Percentiles rank a stretch among this genome's conserved stretches.
These are phyloP conservation scores for Myodes glareolus DNA, from an alignment of 2,113 vertebrate species.

Conservation along the genomic window DNA sequence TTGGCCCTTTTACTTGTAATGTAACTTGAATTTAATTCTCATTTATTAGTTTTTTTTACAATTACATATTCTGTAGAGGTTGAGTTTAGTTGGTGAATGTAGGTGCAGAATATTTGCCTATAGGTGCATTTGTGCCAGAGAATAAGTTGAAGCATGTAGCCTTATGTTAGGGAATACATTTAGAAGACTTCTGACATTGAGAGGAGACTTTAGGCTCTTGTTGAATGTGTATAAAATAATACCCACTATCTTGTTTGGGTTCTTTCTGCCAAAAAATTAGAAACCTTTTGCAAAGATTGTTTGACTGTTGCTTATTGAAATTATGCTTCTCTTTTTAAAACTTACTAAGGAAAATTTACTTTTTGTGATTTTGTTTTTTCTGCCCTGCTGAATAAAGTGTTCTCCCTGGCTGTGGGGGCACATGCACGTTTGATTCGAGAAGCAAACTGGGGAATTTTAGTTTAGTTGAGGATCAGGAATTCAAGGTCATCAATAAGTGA, in stretches of 20 bases:
- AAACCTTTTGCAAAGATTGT: conserved; percentile 22
- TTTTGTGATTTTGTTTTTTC: conserved; percentile 50
- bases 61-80: conserved; percentile 51
- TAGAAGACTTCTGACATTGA: conserved; percentile 34
- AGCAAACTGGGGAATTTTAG: conserved; percentile 5
- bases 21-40: conserved; percentile 50
- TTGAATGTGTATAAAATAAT: conserved; percentile 21
- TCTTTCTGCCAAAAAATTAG: conserved; percentile 41
- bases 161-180: neutral
- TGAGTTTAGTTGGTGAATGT: neutral
- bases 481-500: neutral
- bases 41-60: conserved; percentile 27
- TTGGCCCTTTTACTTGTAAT: conserved; percentile 42
- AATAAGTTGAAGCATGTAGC: neutral
- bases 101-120: neutral
- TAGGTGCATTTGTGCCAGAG: neutral
- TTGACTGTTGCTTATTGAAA: neutral
- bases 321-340: conserved; percentile 33
- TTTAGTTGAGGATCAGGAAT: neutral
- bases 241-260: neutral
- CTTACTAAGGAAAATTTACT: conserved; percentile 15
- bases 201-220: neutral
- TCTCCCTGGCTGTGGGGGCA: neutral
- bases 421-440: neutral
- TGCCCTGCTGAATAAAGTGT: neutral